phyloP scores from a whole-genome alignment of 64 coral and sea anemone species.

The Catalaphyllia jardinei region DNA sequence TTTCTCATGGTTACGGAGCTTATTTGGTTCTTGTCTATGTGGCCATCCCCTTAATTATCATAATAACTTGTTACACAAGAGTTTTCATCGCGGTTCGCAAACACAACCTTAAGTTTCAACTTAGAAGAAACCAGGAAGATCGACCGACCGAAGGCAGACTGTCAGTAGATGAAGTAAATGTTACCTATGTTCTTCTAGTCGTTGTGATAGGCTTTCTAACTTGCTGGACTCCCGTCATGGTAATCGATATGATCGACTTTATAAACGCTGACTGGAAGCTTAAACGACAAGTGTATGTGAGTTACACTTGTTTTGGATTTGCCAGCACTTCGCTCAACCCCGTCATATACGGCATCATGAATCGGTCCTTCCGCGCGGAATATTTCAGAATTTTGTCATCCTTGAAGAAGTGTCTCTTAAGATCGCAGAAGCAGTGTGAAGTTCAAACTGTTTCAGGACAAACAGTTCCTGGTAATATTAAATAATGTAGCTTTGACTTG shows the following conservation, averaged over 20 bases:
- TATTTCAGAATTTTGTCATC: slow-evolving; percentile 41
- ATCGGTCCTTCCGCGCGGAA: slow-evolving; percentile 45
- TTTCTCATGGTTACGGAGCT: slow-evolving; percentile 15
- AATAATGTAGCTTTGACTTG: background rate
- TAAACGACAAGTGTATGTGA: slow-evolving; percentile 17
- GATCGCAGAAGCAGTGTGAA: background rate
- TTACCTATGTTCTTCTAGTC: slow-evolving; percentile 21
- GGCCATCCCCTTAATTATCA: slow-evolving; percentile 37
- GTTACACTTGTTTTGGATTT: slow-evolving; percentile 52
- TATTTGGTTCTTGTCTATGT: slow-evolving; percentile 46
- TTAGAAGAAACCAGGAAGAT: background rate
- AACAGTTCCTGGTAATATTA: background rate
- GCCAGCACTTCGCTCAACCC: slow-evolving; percentile 51
- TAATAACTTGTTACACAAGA: slow-evolving; percentile 50
- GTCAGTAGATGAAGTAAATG: slow-evolving; percentile 28
- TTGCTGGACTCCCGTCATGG: slow-evolving; percentile 55
- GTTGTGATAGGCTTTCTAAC: slow-evolving; percentile 50
- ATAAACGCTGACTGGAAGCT: slow-evolving; percentile 36
- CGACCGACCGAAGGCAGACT: background rate
- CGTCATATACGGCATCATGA: slow-evolving; percentile 43
- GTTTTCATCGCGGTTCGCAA: slow-evolving; percentile 42
- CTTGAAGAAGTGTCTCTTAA: background rate
- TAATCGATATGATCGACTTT: slow-evolving; percentile 48
- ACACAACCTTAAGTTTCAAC: slow-evolving; percentile 21
- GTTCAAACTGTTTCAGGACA: background rate